These are phyloP conservation scores for Nyctibius grandis DNA, from an alignment of 2,797 vertebrate species.

Conservation along the genomic window DNA sequence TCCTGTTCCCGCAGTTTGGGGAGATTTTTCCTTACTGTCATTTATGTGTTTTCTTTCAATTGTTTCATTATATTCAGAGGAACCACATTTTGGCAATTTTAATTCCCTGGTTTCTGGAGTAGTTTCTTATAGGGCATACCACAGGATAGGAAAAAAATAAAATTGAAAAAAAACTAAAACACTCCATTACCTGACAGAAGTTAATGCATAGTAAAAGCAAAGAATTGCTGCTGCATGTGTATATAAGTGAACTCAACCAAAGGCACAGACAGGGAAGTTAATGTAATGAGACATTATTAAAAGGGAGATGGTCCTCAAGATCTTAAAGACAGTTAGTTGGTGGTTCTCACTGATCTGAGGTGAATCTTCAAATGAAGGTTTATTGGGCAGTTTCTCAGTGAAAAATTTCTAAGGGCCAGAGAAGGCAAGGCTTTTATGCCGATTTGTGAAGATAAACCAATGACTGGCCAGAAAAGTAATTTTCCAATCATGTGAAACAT, in stretches of 20 bases:
- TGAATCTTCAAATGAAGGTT: neutral
- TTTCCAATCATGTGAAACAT: neutral
- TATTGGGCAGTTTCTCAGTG: neutral
- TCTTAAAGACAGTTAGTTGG: neutral
- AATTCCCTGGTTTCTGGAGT: neutral
- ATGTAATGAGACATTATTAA: neutral
- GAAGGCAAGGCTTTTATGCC: neutral
- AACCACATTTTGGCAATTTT: neutral
- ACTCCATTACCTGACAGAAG: neutral
- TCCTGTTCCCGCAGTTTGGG: neutral
- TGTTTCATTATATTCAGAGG: neutral
- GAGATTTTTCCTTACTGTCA: neutral
- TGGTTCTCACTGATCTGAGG: neutral
- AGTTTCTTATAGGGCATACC: neutral
- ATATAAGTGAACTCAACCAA: neutral
- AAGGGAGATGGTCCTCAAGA: neutral
- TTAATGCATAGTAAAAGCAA: neutral
- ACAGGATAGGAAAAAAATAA: neutral
- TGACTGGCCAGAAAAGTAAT: neutral
- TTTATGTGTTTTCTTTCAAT: neutral
- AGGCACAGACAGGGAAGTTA: neutral
- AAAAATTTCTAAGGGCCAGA: neutral
- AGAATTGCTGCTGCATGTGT: neutral
- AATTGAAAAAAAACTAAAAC: accelerated
- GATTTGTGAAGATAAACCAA: neutral